Conservation (phyloP, 2,888 invertebrate species). For the Lochmaea crataegi region DNA sequence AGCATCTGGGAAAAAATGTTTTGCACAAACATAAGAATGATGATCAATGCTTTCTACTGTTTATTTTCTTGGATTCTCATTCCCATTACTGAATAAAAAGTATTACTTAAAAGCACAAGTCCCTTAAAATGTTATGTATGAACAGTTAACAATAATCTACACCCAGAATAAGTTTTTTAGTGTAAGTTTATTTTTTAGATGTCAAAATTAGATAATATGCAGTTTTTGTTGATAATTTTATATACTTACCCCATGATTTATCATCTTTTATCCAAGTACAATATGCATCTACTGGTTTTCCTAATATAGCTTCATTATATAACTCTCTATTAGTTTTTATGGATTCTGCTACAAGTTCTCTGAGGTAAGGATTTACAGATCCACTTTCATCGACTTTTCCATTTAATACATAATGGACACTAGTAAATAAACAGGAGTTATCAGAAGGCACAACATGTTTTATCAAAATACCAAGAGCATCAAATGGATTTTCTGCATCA, state of each 20-base stretch:
- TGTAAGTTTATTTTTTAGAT: too few species aligned
- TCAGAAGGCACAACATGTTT: conserved; percentile 94
- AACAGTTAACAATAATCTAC: too few species aligned
- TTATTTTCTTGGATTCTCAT: too few species aligned
- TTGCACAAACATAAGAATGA: too few species aligned
- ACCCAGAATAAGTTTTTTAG: too few species aligned
- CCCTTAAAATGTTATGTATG: too few species aligned
- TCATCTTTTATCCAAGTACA: conserved; percentile 90
- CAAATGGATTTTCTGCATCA: conserved; percentile 18
- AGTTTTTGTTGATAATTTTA: background rate
- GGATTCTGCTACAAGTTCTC: conserved; percentile 87
- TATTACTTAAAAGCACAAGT: too few species aligned
- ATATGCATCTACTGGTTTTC: conserved; percentile 86
- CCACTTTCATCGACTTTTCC: conserved; percentile 82
- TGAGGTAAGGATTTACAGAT: conserved; percentile 80
- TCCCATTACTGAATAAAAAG: too few species aligned
- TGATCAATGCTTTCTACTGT: too few species aligned
- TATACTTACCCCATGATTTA: conserved; percentile 83
- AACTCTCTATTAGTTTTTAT: conserved; percentile 81
- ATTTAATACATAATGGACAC: conserved; percentile 80
- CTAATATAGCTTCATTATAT: conserved; percentile 87
- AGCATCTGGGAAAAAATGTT: too few species aligned
- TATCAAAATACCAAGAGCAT: conserved; percentile 77
- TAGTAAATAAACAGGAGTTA: conserved; percentile 96
- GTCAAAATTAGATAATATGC: too few species aligned